Evolutionary conservation across 2,888 invertebrate genomes (phyloP), one percentile per base, ranked within the genome.

Genomic region (Melieria omissa): DNA sequence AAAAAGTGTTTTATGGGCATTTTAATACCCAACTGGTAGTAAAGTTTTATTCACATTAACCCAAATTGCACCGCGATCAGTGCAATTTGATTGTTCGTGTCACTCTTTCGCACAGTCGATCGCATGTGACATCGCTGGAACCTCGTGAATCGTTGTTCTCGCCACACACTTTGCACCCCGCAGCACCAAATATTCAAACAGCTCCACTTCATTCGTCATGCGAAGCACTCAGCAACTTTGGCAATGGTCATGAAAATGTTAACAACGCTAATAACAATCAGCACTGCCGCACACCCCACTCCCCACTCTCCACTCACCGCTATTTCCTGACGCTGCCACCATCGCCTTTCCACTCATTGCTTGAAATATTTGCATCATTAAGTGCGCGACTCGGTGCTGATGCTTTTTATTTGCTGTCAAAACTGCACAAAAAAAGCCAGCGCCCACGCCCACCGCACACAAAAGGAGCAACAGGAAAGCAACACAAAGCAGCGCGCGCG

Each of bases 351-450:
- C 16, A 41, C 57, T 42, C 49, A 14, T 60, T 41, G 6, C 46
- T 66, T 60, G 67, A 67, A 67, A 67, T 67, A 67, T 67, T 60
- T 67, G 52, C 67, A 29, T 67, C 67, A 67, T 67, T 61, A 67
- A 61, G 67, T 61, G 67, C 67, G 49, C 67, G 61, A 61, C 67
- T 61, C 29, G 29, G 29, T 3, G 29, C 29, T 29, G 29, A 29
- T 61, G 67, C 9, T 58, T 58, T 67, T 67, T 67, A 60, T 61
- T 52, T 52, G 60, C 47, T 47, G 49, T 12, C 46, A 47, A 62
- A 63, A 12, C 49, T 29, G 44, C 52, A 65, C 52, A 64, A 64
- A 44, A 42, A 29, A 7, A 58, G 4, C 16, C 29, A 4, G 6
- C 1, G 7, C 7, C 7, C 42, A 42, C 12, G 8, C n/a, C 60